Evolutionary conservation across 2,113 vertebrate species (phyloP).

Genomic region (Okapia johnstoni): DNA sequence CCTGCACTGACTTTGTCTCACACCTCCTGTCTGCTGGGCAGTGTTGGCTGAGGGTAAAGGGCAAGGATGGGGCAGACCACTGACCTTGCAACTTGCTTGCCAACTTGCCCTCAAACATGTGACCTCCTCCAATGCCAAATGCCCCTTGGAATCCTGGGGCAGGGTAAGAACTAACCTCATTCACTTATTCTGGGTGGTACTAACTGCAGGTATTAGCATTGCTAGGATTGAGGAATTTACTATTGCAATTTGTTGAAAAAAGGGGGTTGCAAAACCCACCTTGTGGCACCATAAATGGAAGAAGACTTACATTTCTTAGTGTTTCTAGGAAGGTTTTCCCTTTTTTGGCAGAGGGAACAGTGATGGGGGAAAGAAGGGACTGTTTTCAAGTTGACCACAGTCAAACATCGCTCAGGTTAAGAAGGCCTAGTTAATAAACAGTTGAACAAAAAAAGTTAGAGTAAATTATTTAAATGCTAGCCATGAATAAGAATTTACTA

Average conservation of each 20-base stretch:
- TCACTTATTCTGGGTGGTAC: slow-evolving; percentile 71
- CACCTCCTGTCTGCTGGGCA: not conserved
- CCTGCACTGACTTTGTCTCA: not conserved
- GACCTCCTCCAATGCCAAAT: slow-evolving; percentile 46
- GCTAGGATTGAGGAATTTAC: slow-evolving; percentile 81
- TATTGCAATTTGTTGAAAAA: slow-evolving; percentile 81
- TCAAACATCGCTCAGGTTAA: not conserved
- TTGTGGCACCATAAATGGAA: slow-evolving; percentile 71
- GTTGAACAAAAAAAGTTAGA: not conserved
- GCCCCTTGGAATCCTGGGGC: slow-evolving; percentile 52
- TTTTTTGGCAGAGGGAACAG: not conserved
- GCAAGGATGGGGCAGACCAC: not conserved
- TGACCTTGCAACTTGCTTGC: not conserved
- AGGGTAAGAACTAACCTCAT: slow-evolving; percentile 78
- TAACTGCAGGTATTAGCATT: slow-evolving; percentile 74
- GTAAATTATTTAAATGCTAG: slow-evolving; percentile 5
- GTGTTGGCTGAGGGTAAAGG: not conserved
- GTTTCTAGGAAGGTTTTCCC: slow-evolving; percentile 24
- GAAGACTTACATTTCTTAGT: slow-evolving; percentile 47
- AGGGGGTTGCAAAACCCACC: slow-evolving; percentile 65
- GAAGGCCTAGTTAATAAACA: not conserved
- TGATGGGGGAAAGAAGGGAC: not conserved
- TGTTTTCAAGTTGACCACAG: not conserved
- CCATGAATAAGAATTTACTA: not conserved
- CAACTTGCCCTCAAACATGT: not conserved